Evolutionary conservation across 2,113 vertebrate genomes (phyloP).

Genomic region (Psittacus erithacus): DNA sequence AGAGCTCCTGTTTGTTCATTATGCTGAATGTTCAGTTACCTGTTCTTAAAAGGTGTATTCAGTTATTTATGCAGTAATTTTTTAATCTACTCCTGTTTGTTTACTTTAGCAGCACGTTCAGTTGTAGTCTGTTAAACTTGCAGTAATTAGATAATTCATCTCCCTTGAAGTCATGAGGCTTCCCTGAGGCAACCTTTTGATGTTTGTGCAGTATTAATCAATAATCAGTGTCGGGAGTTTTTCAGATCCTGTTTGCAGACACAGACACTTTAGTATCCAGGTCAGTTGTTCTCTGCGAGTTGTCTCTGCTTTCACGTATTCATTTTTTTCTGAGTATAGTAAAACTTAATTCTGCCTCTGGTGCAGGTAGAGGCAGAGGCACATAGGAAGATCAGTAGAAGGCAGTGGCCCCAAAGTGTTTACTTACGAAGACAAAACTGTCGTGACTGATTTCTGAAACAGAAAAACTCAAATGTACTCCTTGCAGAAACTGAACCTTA

Average conservation of each 20-base stretch:
- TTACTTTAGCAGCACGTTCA: conserved; percentile 11
- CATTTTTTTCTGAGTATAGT: not conserved
- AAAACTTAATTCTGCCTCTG: not conserved
- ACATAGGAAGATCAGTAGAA: not conserved
- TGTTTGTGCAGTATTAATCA: conserved; percentile 47
- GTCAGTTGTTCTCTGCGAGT: conserved; percentile 21
- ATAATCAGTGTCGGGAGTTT: not conserved
- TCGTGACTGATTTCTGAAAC: not conserved
- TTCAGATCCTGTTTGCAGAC: conserved; percentile 9
- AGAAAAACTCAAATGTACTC: not conserved
- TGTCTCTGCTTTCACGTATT: not conserved
- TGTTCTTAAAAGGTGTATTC: not conserved
- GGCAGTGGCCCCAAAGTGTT: not conserved
- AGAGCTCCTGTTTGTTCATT: not conserved
- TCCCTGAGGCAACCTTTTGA: conserved; percentile 25
- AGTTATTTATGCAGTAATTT: not conserved
- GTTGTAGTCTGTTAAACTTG: not conserved
- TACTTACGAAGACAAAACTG: not conserved
- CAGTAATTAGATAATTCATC: conserved; percentile 42
- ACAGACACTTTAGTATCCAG: conserved; percentile 31
- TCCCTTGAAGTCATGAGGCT: not conserved
- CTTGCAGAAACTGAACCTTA: not conserved
- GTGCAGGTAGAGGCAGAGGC: not conserved
- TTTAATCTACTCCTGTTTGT: conserved; percentile 3
- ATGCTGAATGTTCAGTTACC: not conserved